phyloP scores from a whole-genome alignment of 1,140 invertebrate genomes.

The Drusus annulatus region DNA sequence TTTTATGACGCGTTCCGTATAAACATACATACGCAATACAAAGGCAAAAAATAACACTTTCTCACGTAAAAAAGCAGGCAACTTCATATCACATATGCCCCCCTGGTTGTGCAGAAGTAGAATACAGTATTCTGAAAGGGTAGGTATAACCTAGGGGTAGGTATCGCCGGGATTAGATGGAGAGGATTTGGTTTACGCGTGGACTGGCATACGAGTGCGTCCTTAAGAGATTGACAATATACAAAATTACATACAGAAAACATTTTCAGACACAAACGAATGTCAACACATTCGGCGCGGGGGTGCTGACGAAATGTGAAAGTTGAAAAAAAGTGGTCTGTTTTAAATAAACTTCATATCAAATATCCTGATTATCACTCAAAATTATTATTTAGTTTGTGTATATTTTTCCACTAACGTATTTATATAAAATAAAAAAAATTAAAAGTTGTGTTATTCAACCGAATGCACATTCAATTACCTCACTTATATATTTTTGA shows the following conservation, averaged over 20 bases:
- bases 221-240: conserved; percentile 60
- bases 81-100: conserved; percentile 8
- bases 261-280: conserved; percentile 45
- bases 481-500: too few species aligned
- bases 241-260: conserved; percentile 58
- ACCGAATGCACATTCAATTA: too few species aligned
- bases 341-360: too few species aligned
- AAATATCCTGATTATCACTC: too few species aligned
- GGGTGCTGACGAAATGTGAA: not conserved
- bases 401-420: too few species aligned
- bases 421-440: too few species aligned
- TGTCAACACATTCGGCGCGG: conserved; percentile 22
- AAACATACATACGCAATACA: not conserved
- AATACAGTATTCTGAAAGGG: too few species aligned
- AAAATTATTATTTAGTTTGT: too few species aligned
- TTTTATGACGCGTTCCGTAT: not conserved
- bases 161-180: conserved; percentile 40
- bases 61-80: conserved; percentile 26
- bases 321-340: too few species aligned
- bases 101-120: not conserved
- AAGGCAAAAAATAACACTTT: conserved; percentile 4
- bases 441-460: too few species aligned
- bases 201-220: conserved; percentile 57
- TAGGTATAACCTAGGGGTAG: too few species aligned
- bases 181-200: conserved; percentile 57